A percentile compares a stretch with the other conserved stretches of the same genome.
These are phyloP conservation scores for Tetramorium alpestre DNA, from an alignment of 1,140 invertebrate species.

Conservation along the genomic window DNA sequence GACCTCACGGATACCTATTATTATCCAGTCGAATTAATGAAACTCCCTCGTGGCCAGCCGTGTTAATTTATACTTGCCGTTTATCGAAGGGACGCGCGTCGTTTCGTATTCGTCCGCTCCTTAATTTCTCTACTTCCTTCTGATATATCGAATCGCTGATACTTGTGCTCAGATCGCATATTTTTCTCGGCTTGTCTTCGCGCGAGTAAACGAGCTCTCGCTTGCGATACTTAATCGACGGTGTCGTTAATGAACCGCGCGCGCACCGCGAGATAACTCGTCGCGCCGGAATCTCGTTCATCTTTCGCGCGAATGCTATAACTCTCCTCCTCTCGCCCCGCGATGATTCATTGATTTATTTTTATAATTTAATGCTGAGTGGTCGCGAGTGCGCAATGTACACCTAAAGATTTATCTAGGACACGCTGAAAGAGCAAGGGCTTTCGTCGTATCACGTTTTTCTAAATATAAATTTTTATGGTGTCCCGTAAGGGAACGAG, in stretches of 20 bases:
- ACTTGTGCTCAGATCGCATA: not conserved
- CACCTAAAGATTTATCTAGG: conserved; percentile 60
- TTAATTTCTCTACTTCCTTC: not conserved
- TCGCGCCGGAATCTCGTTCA: conserved; percentile 25
- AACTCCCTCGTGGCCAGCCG: conserved; percentile 35
- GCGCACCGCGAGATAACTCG: conserved; percentile 21
- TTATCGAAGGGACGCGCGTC: not conserved
- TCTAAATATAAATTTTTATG: conserved; percentile 64
- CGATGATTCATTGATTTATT: conserved; percentile 68
- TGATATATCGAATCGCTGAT: not conserved
- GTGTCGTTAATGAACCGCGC: conserved; percentile 32
- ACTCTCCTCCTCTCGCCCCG: conserved; percentile 22
- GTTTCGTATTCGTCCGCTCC: not conserved
- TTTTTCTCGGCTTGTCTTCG: not conserved
- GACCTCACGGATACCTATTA: conserved; percentile 49
- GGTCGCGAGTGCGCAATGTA: not conserved
- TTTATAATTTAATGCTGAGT: conserved; percentile 67
- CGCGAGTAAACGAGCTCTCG: not conserved
- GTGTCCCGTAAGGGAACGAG: conserved; percentile 48
- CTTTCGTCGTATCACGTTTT: conserved; percentile 69
- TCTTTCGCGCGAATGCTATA: conserved; percentile 52
- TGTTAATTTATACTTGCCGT: conserved; percentile 1
- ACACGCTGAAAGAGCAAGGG: conserved; percentile 57
- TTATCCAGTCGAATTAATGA: conserved; percentile 51
- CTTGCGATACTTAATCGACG: conserved; percentile 35